Evolutionary conservation across 2,113 vertebrate genomes (phyloP), one percentile per base, ranked within the genome.

Genomic region (Henicopernis longicauda): DNA sequence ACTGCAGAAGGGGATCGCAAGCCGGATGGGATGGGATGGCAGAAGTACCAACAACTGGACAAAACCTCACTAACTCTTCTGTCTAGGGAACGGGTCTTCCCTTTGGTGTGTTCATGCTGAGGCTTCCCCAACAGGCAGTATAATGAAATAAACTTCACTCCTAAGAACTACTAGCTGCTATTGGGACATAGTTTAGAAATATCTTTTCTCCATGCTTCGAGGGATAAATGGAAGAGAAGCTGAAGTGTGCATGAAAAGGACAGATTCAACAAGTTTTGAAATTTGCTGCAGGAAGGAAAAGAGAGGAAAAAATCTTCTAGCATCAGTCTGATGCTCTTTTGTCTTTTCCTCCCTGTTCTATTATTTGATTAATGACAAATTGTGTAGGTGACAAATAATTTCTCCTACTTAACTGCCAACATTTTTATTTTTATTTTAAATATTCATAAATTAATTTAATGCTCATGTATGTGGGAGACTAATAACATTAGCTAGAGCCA

Each of bases 361-460:
- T 89, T 86, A 70, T 86, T 94, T 84, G 55, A 92, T 95, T 94
- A 86, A 74, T 62, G 59, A 78, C 25, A 93, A 94, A 90, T 26
- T 63, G 21, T 58, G 40, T 65, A 54, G 25, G 71, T 94, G 76
- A 77, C 45, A 89, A 94, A 92, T 80, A 82, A 86, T 86, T 92
- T 86, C 49, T 94, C 66, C 61, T 63, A 54, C 55, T 92, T 80
- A 86, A 76, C 67, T 80, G 67, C 57, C 77, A 94, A 83, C 32
- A 66, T 90, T 86, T 94, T 94, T 31, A 79, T 82, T 89, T 89
- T 95, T 85, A 66, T 91, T 93, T 96, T 71, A 92, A 95, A 93
- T 78, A 93, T 71, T 93, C 63, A 84, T 78, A 89, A 92, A 67
- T 91, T 13, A 78, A 81, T 94, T 55, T 89, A 95, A 79, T 82